Evolutionary conservation across 2,113 vertebrate species (phyloP).

Genomic region (Tenebrosternarchus preto): DNA sequence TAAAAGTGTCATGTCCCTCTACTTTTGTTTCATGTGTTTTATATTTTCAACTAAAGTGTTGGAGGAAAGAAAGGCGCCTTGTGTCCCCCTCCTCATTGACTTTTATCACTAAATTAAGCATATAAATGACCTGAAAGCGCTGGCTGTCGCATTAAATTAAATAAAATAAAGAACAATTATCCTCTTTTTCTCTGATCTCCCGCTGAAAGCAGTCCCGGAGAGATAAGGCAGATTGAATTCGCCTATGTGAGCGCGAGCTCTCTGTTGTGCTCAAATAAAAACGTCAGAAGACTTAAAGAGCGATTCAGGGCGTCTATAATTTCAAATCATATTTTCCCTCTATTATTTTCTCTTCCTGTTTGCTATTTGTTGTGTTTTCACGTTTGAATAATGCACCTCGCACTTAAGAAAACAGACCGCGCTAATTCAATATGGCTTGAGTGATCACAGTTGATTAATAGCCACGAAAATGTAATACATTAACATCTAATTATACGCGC

Average conservation of each 20-base stretch:
- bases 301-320: slow-evolving; percentile 74
- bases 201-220: slow-evolving; percentile 80
- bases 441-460: slow-evolving; percentile 58
- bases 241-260: slow-evolving; percentile 57
- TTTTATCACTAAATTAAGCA: slow-evolving; percentile 91
- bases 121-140: slow-evolving; percentile 88
- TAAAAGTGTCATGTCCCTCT: slow-evolving; percentile 63
- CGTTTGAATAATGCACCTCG: slow-evolving; percentile 26
- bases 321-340: slow-evolving; percentile 74
- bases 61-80: slow-evolving; percentile 63
- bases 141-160: slow-evolving; percentile 85
- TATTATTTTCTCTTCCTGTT: slow-evolving; percentile 65
- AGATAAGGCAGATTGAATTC: slow-evolving; percentile 88
- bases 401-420: slow-evolving; percentile 41
- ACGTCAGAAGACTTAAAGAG: slow-evolving; percentile 68
- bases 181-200: slow-evolving; percentile 80
- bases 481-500: slow-evolving; percentile 52
- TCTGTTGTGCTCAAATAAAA: slow-evolving; percentile 74
- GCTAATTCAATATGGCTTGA: slow-evolving; percentile 48
- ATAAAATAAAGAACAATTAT: slow-evolving; percentile 89
- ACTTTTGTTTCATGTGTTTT: slow-evolving; percentile 65
- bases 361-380: slow-evolving; percentile 62
- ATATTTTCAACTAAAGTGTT: slow-evolving; percentile 67
- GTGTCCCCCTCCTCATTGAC: slow-evolving; percentile 75
- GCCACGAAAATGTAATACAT: slow-evolving; percentile 53